Evolutionary conservation across 2,888 invertebrate species (phyloP), one percentile per base, ranked within the genome.

Genomic region (Yponomeuta sedellus): DNA sequence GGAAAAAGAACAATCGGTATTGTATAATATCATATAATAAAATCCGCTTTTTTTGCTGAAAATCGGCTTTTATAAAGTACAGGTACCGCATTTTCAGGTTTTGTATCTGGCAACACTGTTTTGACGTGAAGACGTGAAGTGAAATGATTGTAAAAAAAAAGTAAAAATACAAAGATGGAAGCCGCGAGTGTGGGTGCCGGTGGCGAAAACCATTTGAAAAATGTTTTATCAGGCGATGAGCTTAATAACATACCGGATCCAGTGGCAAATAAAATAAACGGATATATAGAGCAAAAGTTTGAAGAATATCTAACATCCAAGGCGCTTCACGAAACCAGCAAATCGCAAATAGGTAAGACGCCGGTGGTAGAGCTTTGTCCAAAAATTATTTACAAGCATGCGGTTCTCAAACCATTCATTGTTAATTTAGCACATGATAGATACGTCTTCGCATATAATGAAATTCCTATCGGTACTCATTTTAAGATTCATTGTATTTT

Each of bases 241-340:
- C 73, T 88, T 68, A 75, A 81, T 63, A 77, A 73, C 70, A 72
- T 91, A 71, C 82, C 91, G 22, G 74, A 75, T 69, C 73, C 75
- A 57, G 73, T 89, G 71, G 82, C 81, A 66, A 76, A 92, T 71
- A 96, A 96, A 85, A 88, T 96, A 58, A 93, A 94, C 73, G 80
- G 73, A 5, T 89, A 85, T 69, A 88, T 90, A 74, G 90, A 89
- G 68, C 72, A 92, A 67, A 93, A 94, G 79, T 94, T 94, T 77
- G 95, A 95, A 74, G 94, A 95, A 79, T 94, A 94, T 71, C 89
- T 95, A 74, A 95, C 94, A 67, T 92, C 94, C 39, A 95, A 94
- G 83, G 96, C 96, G 3, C 91, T 96, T 40, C 93, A 94, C 69
- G 95, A 95, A 86, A 93, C 94, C 69, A 92, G 92, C 73, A 93